Conservation (phyloP, 2,888 invertebrate genomes). For the Euphydryas editha region DNA sequence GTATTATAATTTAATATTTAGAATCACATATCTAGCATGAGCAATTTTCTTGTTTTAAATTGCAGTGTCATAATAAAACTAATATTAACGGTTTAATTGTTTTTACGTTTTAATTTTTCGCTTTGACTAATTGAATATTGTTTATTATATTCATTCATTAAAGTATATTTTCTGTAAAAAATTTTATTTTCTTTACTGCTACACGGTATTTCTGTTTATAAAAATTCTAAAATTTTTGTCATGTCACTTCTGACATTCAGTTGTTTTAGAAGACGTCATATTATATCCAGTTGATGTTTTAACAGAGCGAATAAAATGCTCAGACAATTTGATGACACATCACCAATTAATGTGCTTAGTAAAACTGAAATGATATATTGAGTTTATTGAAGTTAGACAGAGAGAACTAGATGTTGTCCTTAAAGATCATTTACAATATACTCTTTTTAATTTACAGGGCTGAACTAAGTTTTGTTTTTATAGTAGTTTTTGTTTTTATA, state of each 20-base stretch:
- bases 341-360: slow-evolving; percentile 37
- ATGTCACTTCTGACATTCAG: neutral
- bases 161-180: no score
- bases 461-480: neutral
- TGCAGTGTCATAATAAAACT: slow-evolving; percentile 10
- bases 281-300: slow-evolving; percentile 15
- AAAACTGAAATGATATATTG: slow-evolving; percentile 25
- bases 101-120: neutral
- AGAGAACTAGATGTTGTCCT: slow-evolving; percentile 22
- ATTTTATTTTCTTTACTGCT: no score
- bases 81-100: neutral
- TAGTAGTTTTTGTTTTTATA: neutral
- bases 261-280: slow-evolving; percentile 26
- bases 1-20: neutral
- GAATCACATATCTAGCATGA: neutral
- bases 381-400: slow-evolving; percentile 23
- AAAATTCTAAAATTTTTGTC: no score
- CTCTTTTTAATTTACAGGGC: neutral
- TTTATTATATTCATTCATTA: neutral
- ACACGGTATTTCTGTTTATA: no score
- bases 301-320: slow-evolving; percentile 9
- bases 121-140: neutral
- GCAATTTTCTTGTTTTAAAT: neutral
- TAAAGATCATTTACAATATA: slow-evolving; percentile 10
- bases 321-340: slow-evolving; percentile 26